Conservation (phyloP, 2,888 invertebrate species). For the Stomorhina lunata region DNA sequence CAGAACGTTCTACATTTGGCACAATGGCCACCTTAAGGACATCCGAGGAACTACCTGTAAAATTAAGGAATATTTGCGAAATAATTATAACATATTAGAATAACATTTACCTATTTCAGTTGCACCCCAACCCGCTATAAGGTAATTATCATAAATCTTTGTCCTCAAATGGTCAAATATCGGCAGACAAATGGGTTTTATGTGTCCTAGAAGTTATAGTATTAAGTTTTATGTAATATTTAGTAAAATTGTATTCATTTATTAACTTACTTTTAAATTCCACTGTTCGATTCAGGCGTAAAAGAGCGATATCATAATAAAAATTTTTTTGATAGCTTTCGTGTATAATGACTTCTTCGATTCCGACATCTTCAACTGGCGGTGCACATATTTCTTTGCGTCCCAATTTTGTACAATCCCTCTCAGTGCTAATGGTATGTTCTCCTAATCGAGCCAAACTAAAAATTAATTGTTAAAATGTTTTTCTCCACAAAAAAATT, state of each 20-base stretch:
- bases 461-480: background rate
- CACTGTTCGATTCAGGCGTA: conserved; percentile 70
- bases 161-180: conserved; percentile 67
- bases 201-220: conserved; percentile 67
- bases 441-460: conserved; percentile 70
- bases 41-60: conserved; percentile 30
- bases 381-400: conserved; percentile 69
- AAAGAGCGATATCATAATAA: conserved; percentile 70
- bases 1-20: background rate
- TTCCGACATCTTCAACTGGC: conserved; percentile 70
- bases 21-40: conserved; percentile 21
- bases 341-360: conserved; percentile 68
- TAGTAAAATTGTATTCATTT: background rate
- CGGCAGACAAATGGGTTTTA: conserved; percentile 72
- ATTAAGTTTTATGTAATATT: background rate
- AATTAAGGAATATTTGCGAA: background rate
- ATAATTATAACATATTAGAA: background rate
- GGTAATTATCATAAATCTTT: conserved; percentile 55
- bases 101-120: conserved; percentile 69
- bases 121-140: conserved; percentile 73
- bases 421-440: conserved; percentile 71
- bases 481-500: too few species aligned
- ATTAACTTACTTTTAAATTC: conserved; percentile 68
- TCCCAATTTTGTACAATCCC: conserved; percentile 70
- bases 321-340: conserved; percentile 24